Conservation (phyloP, 2,797 vertebrate genomes). For the Anisognathus igniventris region DNA sequence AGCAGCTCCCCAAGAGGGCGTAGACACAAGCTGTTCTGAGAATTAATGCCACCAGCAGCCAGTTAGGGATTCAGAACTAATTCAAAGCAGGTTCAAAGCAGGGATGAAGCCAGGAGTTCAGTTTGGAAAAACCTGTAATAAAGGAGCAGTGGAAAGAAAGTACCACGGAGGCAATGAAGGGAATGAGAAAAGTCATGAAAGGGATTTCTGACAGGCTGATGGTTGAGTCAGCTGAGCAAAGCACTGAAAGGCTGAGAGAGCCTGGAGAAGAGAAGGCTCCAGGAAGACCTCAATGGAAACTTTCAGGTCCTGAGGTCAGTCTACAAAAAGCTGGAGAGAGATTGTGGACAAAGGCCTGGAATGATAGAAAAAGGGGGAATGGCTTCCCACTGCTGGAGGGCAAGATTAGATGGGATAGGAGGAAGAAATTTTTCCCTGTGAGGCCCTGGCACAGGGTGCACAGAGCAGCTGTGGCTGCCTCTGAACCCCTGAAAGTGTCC, state of each 20-base stretch:
- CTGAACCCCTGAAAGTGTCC: not conserved
- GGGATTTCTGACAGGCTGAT: not conserved
- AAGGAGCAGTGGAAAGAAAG: not conserved
- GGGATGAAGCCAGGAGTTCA: not conserved
- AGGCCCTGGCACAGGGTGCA: not conserved
- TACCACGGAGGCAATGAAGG: not conserved
- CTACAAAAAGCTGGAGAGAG: not conserved
- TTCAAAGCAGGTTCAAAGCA: not conserved
- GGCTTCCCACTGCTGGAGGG: not conserved
- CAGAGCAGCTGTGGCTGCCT: not conserved
- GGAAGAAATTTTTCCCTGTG: not conserved
- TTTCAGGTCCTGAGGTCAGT: rapidly evolving
- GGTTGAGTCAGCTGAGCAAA: not conserved
- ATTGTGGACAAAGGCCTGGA: not conserved
- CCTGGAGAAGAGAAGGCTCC: not conserved
- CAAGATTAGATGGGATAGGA: not conserved
- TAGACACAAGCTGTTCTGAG: not conserved
- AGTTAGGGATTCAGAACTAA: not conserved
- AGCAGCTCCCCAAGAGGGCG: not conserved
- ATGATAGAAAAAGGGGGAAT: not conserved
- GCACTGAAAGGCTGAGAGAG: not conserved
- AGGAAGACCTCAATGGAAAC: not conserved
- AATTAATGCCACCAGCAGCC: not conserved
- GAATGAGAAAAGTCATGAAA: not conserved
- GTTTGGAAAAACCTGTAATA: not conserved